These are phyloP conservation scores for Malurus leucopterus DNA, from an alignment of 2,797 vertebrate species.

Conservation along the genomic window DNA sequence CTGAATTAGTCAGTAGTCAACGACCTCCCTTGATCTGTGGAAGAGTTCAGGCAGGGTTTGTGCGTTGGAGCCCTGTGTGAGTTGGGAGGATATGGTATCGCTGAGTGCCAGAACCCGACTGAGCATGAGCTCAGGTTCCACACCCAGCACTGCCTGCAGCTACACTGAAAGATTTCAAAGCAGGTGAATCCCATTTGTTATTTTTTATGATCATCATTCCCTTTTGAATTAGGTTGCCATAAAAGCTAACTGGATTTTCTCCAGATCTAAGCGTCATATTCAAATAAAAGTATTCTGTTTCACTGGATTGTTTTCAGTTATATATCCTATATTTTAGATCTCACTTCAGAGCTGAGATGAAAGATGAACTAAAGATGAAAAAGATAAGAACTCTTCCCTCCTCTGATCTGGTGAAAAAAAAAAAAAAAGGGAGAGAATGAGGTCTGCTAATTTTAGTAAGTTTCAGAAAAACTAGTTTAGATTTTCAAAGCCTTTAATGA, in stretches of 20 bases:
- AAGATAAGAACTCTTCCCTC: not conserved
- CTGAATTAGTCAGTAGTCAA: constrained; percentile 38
- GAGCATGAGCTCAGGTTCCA: not conserved
- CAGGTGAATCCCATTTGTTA: not conserved
- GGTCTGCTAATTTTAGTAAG: not conserved
- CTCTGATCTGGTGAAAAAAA: not conserved
- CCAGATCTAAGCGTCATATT: not conserved
- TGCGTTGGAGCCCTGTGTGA: not conserved
- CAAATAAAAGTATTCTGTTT: not conserved
- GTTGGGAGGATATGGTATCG: not conserved
- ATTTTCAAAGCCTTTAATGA: constrained; percentile 12
- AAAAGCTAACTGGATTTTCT: not conserved
- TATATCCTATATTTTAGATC: not conserved
- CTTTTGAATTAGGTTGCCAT: not conserved
- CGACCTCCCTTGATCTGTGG: not conserved
- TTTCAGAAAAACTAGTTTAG: not conserved
- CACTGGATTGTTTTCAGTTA: not conserved
- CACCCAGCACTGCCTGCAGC: not conserved
- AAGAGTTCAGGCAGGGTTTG: constrained; percentile 1
- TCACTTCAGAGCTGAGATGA: not conserved
- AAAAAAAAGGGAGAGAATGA: not conserved
- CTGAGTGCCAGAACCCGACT: not conserved
- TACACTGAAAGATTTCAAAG: not conserved
- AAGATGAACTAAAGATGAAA: not conserved
- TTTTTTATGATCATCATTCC: not conserved